Evolutionary conservation across 1,140 invertebrate species (phyloP), one percentile per base, ranked within the genome.

Genomic region (Luehdorfia chinensis): DNA sequence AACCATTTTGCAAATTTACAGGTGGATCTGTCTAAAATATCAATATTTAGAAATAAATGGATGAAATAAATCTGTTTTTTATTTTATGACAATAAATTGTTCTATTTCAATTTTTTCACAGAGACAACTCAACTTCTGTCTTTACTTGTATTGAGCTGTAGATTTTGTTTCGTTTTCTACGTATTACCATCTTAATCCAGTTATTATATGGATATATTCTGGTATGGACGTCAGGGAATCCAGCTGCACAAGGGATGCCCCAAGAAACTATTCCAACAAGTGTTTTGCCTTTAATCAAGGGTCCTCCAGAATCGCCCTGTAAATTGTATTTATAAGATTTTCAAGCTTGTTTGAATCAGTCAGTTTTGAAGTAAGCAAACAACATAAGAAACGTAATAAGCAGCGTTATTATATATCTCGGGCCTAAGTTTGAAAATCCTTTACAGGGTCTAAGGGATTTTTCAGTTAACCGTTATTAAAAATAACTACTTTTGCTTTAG

Each of bases 261-360:
- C 90, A 92, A 2, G 91, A 92, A 1, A 92, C 90, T 21, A 92
- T 76, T 33, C 92, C 92, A 41, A 90, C 88, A 18, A 91, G 76
- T 47, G 84, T 57, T n/a, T 75, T 70, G 33, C 76, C 60, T 47
- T 52, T 74, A 9, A 87, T 79, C 32, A 92, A 47, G 27, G 90
- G 89, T 44, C 91, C 88, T 30, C 91, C 91, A 1, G 90, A 91
- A 72, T 92, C 91, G 33, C 90, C 90, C 89, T 87, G 59, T 30
- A 75, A 76, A 46, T 19, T 15, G 25, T 8, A 46, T 39, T 12
- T 31, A 47, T 4, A 21, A 21, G 7, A 7, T 21, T 4, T 7
- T 23, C 5, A 23, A 23, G 21, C 1, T 6, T 6, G 5, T 6
- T 23, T 8, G 5, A 8, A 21, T 23, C 5, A 23, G 21, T 23